Percentiles rank a stretch among this genome's conserved stretches.
phyloP scores from a whole-genome alignment of 1,140 invertebrate species.

The Dendroctonus ponderosae region DNA sequence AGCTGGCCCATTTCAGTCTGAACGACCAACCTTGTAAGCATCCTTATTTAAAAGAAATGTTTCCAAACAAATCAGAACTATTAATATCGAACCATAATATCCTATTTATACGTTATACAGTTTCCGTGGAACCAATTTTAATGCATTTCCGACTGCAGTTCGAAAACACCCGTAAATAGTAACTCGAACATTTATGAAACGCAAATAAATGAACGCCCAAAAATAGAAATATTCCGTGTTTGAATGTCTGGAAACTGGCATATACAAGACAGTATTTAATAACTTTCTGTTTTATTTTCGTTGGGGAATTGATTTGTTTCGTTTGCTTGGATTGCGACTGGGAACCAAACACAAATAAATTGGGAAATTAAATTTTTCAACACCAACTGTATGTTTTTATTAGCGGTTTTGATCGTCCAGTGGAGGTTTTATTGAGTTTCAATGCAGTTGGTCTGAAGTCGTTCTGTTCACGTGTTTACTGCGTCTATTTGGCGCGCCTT shows the following conservation, averaged over 20 bases:
- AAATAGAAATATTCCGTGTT: constrained; percentile 13
- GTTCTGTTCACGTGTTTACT: no score
- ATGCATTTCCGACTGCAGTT: constrained; percentile 14
- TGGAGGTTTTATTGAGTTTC: no score
- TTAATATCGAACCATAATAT: constrained; percentile 16
- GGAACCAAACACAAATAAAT: no score
- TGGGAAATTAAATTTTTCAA: no score
- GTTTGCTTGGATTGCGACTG: no score
- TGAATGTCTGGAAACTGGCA: not conserved
- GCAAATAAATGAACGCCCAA: constrained; percentile 14
- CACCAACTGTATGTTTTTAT: no score
- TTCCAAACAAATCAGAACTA: constrained; percentile 6
- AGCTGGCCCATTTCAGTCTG: not conserved
- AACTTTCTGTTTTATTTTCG: no score
- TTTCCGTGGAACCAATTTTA: constrained; percentile 21
- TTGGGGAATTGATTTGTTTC: no score
- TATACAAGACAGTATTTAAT: not conserved
- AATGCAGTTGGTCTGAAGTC: no score
- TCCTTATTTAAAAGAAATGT: no score
- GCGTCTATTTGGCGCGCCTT: no score
- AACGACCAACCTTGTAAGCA: not conserved
- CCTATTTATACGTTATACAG: constrained; percentile 5
- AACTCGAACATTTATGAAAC: constrained; percentile 15
- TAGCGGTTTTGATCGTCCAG: no score
- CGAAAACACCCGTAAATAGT: constrained; percentile 17